Evolutionary conservation across 2,888 invertebrate species (phyloP).

Genomic region (Stenichneumon culpator): DNA sequence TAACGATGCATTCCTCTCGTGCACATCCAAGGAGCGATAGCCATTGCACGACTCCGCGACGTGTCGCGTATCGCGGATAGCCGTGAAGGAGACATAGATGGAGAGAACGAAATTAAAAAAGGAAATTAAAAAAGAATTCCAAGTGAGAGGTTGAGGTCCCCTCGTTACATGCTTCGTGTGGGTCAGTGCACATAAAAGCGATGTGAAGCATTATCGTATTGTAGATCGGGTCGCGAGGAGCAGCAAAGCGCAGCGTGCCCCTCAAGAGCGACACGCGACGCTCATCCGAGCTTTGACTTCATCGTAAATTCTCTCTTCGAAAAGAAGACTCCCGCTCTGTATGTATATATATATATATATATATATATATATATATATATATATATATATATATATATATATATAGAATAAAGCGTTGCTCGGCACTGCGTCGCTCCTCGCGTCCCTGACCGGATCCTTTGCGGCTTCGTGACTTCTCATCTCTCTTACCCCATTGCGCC

Average conservation of each 20-base stretch:
- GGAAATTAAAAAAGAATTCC: constrained; percentile 26
- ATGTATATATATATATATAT: not conserved
- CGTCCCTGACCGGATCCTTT: constrained; percentile 30
- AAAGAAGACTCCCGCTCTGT: constrained; percentile 20
- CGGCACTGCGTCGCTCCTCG: constrained; percentile 22
- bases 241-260: constrained; percentile 49
- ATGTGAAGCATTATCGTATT: constrained; percentile 69
- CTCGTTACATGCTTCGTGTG: constrained; percentile 68
- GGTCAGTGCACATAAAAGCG: constrained; percentile 73
- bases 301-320: constrained; percentile 70
- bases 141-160: constrained; percentile 38
- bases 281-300: constrained; percentile 68
- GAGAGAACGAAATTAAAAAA: not conserved
- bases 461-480: constrained; percentile 9
- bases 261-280: constrained; percentile 70
- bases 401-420: constrained; percentile 27
- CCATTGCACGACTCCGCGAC: constrained; percentile 48
- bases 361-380: too few relatives aligned
- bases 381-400: too few relatives aligned
- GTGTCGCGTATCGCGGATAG: constrained; percentile 34
- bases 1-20: not conserved
- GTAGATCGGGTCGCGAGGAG: constrained; percentile 61
- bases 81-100: constrained; percentile 8
- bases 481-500: constrained; percentile 8
- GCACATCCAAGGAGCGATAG: constrained; percentile 15